phyloP scores from a whole-genome alignment of 2,113 vertebrate genomes.

The Phylloscopus trochiloides region DNA sequence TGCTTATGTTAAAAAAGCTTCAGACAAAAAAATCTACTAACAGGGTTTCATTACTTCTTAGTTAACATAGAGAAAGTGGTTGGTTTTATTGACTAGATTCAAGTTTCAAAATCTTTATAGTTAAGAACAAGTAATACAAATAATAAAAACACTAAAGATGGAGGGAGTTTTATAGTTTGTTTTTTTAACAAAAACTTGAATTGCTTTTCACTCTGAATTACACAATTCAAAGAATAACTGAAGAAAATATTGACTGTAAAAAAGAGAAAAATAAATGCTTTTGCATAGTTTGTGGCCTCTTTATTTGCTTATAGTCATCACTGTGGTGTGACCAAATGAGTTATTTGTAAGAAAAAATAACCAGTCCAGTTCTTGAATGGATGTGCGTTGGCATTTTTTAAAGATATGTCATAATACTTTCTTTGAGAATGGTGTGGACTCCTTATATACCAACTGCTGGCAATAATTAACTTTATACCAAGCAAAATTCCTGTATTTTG shows the following conservation, averaged over 20 bases:
- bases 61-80: neutral
- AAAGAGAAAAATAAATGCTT: neutral
- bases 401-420: neutral
- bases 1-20: neutral
- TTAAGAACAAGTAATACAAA: neutral
- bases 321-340: neutral
- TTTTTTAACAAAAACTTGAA: neutral
- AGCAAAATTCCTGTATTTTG: neutral
- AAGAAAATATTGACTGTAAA: neutral
- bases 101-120: neutral
- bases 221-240: neutral
- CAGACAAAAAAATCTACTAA: neutral
- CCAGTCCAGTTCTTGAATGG: neutral
- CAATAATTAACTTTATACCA: neutral
- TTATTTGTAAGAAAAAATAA: neutral
- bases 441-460: neutral
- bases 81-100: neutral
- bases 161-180: neutral
- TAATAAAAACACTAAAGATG: neutral
- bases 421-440: neutral
- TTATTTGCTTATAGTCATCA: neutral
- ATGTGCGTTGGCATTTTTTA: neutral
- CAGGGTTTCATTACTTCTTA: neutral
- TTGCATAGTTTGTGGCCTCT: rapidly evolving
- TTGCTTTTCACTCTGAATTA: neutral